Conservation (phyloP, 2,797 vertebrate genomes). For the Periparus ater region DNA sequence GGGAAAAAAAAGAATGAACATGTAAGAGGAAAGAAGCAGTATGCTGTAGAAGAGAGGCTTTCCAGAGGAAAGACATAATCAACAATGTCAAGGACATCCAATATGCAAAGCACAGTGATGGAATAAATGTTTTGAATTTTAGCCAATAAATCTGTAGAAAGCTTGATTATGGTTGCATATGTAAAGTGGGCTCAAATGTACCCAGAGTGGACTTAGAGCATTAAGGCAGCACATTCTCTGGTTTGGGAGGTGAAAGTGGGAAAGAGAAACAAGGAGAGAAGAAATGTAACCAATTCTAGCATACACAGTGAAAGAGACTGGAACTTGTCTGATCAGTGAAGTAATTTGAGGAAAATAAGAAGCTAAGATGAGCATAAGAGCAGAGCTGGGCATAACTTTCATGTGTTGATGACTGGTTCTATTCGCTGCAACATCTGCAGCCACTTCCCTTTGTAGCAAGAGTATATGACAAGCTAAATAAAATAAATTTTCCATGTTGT, state of each 20-base stretch:
- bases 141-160: background rate
- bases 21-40: background rate
- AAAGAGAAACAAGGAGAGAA: background rate
- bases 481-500: background rate
- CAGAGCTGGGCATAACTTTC: background rate
- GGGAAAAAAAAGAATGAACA: rapidly evolving
- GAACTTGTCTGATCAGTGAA: background rate
- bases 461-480: background rate
- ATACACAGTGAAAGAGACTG: background rate
- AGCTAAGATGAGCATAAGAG: background rate
- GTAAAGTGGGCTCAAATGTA: background rate
- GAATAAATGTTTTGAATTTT: background rate
- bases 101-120: background rate
- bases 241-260: background rate
- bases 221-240: background rate
- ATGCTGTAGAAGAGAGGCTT: background rate
- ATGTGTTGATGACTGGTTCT: background rate
- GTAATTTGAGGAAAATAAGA: background rate
- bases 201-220: background rate
- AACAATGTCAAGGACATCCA: background rate
- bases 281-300: background rate
- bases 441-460: background rate
- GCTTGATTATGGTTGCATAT: background rate
- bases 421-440: background rate
- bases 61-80: background rate